Base-by-base conservation (phyloP, 2,797 vertebrate genomes). In the Acanthurus leucopareius region DNA sequence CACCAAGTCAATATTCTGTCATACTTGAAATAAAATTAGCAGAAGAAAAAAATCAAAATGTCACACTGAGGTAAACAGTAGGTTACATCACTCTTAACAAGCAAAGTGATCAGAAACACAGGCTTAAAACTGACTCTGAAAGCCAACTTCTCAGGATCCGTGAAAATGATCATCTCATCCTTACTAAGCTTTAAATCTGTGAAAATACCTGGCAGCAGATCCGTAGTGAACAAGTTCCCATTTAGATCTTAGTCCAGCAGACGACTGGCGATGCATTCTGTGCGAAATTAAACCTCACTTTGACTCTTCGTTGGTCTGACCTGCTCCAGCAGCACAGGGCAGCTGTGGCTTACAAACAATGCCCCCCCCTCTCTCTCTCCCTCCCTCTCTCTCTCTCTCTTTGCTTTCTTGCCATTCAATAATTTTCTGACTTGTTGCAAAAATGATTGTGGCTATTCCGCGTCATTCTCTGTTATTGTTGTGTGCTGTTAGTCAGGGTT, bases 381-480 rank as follows among this genome's bases (percentile, higher is more conserved):
- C 80, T 40, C 62, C 51, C 89, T 70, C 91, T 86, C 88, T 85
- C 88, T 91, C 81, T 58, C 64, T 70, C 89, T 88, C 88, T 92
- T 78, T 89, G 92, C 93, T 94, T 94, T 93, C 94, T 95, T 94
- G 90, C 77, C 88, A 94, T 95, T 95, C 92, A 94, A 78, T 90
- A 25, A 87, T 90, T 93, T 93, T 93, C 91, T 92, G 88, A 93
- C 89, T 93, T 90, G 86, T 94, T 95, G 93, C 94, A 94, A 93
- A 94, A 95, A 90, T 73, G 78, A 94, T 93, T 93, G 91, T 93
- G 89, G 80, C 76, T 64, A 38, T 95, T 96, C 94, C 59, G 86
- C 75, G 74, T 87, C 89, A 62, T 95, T 96, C 94, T 93, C 93
- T 95, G 93, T 92, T 72, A 59, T 69, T 91, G 90, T 92, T 92